Evolutionary conservation across 2,113 vertebrate genomes (phyloP).

Genomic region (Tapirus terrestris): DNA sequence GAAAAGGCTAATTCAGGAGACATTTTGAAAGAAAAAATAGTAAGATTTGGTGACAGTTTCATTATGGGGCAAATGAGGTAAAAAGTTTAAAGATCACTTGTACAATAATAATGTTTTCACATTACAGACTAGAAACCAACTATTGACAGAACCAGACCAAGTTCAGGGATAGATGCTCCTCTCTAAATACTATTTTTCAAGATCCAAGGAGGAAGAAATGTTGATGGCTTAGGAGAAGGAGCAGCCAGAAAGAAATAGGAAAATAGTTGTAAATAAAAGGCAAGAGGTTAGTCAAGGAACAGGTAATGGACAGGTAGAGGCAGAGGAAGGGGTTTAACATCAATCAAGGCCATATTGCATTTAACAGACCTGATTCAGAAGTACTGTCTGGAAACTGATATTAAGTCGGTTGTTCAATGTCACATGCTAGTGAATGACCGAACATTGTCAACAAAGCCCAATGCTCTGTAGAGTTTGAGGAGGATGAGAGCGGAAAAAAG

Average conservation of each 20-base stretch:
- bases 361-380: background rate
- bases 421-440: background rate
- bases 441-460: background rate
- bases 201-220: background rate
- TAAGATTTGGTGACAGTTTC: conserved; percentile 25
- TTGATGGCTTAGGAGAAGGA: background rate
- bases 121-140: background rate
- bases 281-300: background rate
- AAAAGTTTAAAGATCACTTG: background rate
- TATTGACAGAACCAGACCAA: background rate
- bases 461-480: background rate
- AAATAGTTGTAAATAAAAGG: background rate
- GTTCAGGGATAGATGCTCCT: background rate
- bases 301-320: background rate
- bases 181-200: background rate
- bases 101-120: background rate
- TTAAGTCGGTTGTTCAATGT: background rate
- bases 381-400: background rate
- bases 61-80: background rate
- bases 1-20: background rate
- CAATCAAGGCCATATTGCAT: background rate
- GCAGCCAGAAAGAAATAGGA: background rate
- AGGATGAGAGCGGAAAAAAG: background rate
- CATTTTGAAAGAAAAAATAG: background rate
- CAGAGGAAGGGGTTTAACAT: background rate